Evolutionary conservation across 2,888 invertebrate genomes (phyloP).

Genomic region (Campaea margaritaria): DNA sequence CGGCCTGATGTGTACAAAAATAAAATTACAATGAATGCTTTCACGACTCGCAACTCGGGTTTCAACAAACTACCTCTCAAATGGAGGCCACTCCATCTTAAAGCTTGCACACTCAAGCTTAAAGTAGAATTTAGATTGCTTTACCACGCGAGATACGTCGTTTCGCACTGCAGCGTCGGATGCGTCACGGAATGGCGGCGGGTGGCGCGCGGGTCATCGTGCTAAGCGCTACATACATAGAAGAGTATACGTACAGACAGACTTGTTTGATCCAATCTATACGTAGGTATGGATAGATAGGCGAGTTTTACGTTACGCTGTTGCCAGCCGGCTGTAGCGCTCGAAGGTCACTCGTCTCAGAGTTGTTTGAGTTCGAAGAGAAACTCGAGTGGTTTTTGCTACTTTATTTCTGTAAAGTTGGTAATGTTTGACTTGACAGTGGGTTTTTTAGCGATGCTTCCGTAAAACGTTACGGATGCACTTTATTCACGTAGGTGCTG

Average conservation of each 20-base stretch:
- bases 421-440: slow-evolving; percentile 35
- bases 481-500: slow-evolving; percentile 3
- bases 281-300: slow-evolving; percentile 54
- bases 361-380: slow-evolving; percentile 33
- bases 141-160: slow-evolving; percentile 50
- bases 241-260: slow-evolving; percentile 48
- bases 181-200: slow-evolving; percentile 75
- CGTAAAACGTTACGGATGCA: slow-evolving; percentile 20
- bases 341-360: slow-evolving; percentile 75
- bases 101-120: slow-evolving; percentile 34
- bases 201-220: slow-evolving; percentile 76
- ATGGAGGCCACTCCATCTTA: slow-evolving; percentile 38
- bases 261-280: slow-evolving; percentile 65
- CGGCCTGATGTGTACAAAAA: slow-evolving; percentile 63
- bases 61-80: slow-evolving; percentile 52
- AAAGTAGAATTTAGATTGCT: slow-evolving; percentile 48
- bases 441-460: slow-evolving; percentile 28
- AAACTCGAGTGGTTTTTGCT: slow-evolving; percentile 41
- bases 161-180: slow-evolving; percentile 53
- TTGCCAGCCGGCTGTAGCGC: slow-evolving; percentile 74
- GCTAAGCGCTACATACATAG: slow-evolving; percentile 61
- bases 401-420: slow-evolving; percentile 39
- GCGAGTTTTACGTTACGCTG: slow-evolving; percentile 69
- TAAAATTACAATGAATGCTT: slow-evolving; percentile 79
- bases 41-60: slow-evolving; percentile 57